Evolutionary conservation across 2,113 vertebrate genomes (phyloP), one percentile per base, ranked within the genome.

Genomic region (Lagopus leucura): DNA sequence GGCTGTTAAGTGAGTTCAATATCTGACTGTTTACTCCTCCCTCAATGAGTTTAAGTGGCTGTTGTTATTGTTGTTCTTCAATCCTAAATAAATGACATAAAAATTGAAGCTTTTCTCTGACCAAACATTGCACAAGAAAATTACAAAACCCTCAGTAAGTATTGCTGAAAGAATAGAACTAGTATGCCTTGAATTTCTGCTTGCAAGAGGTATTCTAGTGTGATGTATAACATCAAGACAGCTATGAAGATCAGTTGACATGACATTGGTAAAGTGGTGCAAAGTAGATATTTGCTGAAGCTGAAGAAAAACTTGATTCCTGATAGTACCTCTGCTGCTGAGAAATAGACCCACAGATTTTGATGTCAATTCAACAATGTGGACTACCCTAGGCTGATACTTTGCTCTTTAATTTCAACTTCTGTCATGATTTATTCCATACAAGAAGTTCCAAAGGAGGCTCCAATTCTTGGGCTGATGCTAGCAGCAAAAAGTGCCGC

Each of bases 141-240:
- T 97, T 99, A 99, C 98, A 99, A 99, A 97, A 99, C 99, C 11
- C 98, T 99, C 76, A 99, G 99, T 99, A 97, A 99, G 99, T 98
- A 65, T 73, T 57, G 34, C 28, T 67, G 20, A 45, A 58, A 86
- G 63, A 24, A 50, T 50, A 50, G 12, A 50, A 50, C 48, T 50
- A 50, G 11, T 50, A 50, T 25, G 22, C 22, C 22, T 24, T 50
- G 22, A 50, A 74, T 81, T 63, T 80, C 64, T 85, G 3, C 64
- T 57, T 61, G 58, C 20, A n/a, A 66, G 38, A 18, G 22, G 16
- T 61, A 6, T 80, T 36, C 43, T 66, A 43, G 16, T 34, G 12
- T 48, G 34, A 38, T 77, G 10, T 86, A 0, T 12, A 12, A 40
- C 40, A 40, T 40, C 40, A 40, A 40, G 40, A 40, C 40, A 40